These are phyloP conservation scores for Oscheius sp. DNA, from an alignment of 2,888 invertebrate genomes.

Conservation along the genomic window DNA sequence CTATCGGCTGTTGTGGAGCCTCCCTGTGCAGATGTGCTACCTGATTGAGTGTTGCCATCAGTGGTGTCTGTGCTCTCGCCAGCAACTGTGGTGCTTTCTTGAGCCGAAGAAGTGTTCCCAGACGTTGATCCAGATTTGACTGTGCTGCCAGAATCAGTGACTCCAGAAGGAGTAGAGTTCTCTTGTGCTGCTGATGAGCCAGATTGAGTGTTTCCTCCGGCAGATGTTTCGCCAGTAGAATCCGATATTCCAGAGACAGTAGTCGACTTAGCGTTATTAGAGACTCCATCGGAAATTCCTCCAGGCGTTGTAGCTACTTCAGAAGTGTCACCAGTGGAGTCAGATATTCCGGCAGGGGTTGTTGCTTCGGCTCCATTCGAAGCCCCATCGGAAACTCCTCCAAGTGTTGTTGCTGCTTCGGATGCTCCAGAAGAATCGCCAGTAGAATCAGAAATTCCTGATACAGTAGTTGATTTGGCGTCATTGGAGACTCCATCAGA, in stretches of 20 bases:
- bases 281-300: neutral
- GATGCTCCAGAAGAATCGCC: no score
- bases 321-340: no score
- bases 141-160: neutral
- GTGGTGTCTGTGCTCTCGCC: neutral
- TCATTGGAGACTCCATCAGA: no score
- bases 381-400: no score
- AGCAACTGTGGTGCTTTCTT: neutral
- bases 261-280: neutral
- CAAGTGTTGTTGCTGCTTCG: no score
- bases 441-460: no score
- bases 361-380: no score
- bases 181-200: no score
- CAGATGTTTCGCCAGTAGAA: no score
- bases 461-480: no score
- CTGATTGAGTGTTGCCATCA: no score
- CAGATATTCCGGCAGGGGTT: neutral
- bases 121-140: neutral
- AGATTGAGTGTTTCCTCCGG: no score
- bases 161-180: neutral
- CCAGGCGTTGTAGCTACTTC: neutral
- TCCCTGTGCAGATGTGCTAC: neutral
- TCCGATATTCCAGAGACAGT: neutral
- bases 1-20: neutral
- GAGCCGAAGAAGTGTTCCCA: neutral